A percentile compares a stretch with the other conserved stretches of the same genome.
phyloP scores from a whole-genome alignment of 2,113 vertebrate genomes.

The Malaclemys terrapin region DNA sequence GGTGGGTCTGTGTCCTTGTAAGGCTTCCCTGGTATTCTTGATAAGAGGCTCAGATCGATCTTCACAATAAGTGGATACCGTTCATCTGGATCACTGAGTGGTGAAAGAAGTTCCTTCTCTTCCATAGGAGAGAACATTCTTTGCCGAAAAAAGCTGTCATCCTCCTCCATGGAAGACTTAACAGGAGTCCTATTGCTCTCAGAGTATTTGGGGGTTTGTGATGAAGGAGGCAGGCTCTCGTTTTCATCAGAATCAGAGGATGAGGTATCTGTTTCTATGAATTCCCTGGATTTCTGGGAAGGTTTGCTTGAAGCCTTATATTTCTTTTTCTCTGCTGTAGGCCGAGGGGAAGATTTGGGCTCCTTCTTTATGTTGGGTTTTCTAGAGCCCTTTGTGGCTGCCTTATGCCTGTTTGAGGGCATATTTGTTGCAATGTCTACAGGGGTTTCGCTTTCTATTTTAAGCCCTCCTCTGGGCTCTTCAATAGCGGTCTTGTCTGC shows the following conservation, averaged over 20 bases:
- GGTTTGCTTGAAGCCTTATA: constrained; percentile 89
- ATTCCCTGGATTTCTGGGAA: constrained; percentile 94
- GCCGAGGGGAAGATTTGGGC: constrained; percentile 91
- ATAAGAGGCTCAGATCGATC: constrained; percentile 95
- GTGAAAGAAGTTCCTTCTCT: constrained; percentile 95
- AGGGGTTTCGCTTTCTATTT: constrained; percentile 94
- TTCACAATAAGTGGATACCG: constrained; percentile 94
- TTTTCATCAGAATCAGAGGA: constrained; percentile 98
- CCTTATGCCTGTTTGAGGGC: constrained; percentile 88
- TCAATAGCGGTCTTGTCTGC: constrained; percentile 91
- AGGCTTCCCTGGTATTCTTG: constrained; percentile 92
- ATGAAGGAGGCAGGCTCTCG: constrained; percentile 95
- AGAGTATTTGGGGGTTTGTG: constrained; percentile 95
- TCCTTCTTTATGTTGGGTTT: constrained; percentile 97
- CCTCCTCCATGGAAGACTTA: constrained; percentile 88
- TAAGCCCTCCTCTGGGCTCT: constrained; percentile 93
- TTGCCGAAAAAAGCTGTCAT: constrained; percentile 86
- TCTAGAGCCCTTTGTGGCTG: constrained; percentile 94
- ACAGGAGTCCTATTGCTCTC: constrained; percentile 94
- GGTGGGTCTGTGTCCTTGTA: constrained; percentile 89
- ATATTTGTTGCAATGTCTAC: constrained; percentile 89
- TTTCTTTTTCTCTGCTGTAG: constrained; percentile 91
- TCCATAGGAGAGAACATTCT: constrained; percentile 97
- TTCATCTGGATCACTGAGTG: constrained; percentile 94
- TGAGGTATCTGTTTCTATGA: constrained; percentile 95